Base-by-base conservation (phyloP, 2,888 invertebrate species). In the Hetaerina titia region DNA sequence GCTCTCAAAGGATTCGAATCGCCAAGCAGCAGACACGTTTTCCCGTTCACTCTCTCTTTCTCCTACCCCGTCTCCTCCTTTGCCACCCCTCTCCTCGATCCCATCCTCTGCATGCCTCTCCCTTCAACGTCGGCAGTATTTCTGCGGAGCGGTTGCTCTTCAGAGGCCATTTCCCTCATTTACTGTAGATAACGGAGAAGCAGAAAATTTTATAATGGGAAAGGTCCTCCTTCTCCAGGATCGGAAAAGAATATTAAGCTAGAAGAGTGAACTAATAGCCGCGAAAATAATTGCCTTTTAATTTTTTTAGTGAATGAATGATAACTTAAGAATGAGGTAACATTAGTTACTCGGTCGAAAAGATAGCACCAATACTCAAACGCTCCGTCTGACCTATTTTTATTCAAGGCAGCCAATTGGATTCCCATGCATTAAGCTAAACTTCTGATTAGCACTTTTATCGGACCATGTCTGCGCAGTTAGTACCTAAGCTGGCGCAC, bases 1-100 rank as follows among this genome's bases (percentile, higher is more conserved):
- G 63, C 64, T 64, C 92, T 92, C 19, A 74, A 74, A 92, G 57
- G 74, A 74, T 69, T 90, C 69, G 69, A 74, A 92, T 69, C 92
- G 19, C 69, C 25, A 45, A 45, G 45, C 45, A 45, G 45, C 45
- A 74, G 25, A 25, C 74, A 25, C 74, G n/a, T 5, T 25, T 25
- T 13, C 25, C 74, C 69, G 7, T 69, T 22, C 69, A 69, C 22
- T 69, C 69, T 69, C 69, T 17, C 69, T 22, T 19, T 22, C 69
- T 19, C 69, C 69, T 19, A 1, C 69, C 69, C 19, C 64, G 64
- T 19, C n/a, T n/a, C 69, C 8, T 7, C n/a, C 69, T 22, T 22
- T n/a, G 0, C 5, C 69, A 60, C 5, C 17, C 17, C 17, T 6
- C 69, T 69, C 60, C 60, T 60, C 60, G 4, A 69, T n/a, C 22